These are phyloP conservation scores for Tiaroga cobitis DNA, from an alignment of 2,797 vertebrate genomes.

Conservation along the genomic window DNA sequence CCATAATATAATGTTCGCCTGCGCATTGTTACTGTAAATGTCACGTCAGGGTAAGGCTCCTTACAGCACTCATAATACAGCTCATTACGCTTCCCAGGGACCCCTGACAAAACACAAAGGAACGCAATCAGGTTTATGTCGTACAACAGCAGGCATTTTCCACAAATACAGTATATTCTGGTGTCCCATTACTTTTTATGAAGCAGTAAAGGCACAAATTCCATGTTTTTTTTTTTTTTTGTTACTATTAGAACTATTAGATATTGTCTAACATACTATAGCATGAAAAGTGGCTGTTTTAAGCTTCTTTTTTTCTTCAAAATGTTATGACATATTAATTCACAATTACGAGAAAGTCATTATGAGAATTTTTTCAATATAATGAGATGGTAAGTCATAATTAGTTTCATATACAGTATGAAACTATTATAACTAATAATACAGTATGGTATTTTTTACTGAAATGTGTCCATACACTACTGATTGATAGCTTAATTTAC, in stretches of 20 bases:
- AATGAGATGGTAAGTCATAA: background rate
- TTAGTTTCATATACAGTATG: background rate
- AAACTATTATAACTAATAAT: no score
- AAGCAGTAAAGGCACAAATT: background rate
- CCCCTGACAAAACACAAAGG: conserved; percentile 71
- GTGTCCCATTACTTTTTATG: background rate
- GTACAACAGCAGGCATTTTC: background rate
- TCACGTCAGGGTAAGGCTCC: conserved; percentile 92
- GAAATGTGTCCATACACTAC: background rate
- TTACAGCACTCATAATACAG: conserved; percentile 92
- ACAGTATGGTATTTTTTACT: background rate
- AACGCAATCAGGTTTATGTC: conserved; percentile 7
- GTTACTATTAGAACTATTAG: background rate
- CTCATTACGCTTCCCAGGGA: conserved; percentile 89
- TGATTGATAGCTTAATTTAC: background rate
- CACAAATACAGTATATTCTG: background rate
- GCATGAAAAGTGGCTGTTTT: background rate
- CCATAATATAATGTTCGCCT: conserved; percentile 90
- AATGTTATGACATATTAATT: background rate
- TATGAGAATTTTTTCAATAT: background rate
- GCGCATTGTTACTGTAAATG: conserved; percentile 90
- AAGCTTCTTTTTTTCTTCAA: background rate
- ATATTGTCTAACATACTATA: background rate
- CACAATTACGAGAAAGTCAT: background rate
- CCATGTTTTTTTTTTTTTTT: background rate